These are phyloP conservation scores for Pipistrellus pygmaeus DNA, from an alignment of 2,797 vertebrate species.

Conservation along the genomic window DNA sequence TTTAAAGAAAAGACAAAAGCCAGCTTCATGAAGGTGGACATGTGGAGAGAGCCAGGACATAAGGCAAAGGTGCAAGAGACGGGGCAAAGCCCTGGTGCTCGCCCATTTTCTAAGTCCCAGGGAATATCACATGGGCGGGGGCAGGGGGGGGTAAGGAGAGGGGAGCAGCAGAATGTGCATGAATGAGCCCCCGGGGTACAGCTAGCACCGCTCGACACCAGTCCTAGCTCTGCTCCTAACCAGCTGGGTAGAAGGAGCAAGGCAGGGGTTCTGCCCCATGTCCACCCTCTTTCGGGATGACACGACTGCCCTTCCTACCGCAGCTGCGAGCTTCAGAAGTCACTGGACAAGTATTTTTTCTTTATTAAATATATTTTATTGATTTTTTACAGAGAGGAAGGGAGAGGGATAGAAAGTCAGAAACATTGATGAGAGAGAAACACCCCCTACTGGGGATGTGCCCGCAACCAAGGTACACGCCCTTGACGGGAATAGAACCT, in stretches of 20 bases:
- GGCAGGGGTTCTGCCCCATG: not conserved
- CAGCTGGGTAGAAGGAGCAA: accelerated
- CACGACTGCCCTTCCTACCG: not conserved
- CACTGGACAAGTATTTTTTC: not conserved
- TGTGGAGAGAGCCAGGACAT: not conserved
- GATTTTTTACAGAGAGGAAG: no score
- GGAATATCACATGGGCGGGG: not conserved
- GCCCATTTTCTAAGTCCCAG: not conserved
- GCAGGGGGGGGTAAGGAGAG: no score
- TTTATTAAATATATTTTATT: no score
- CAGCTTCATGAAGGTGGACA: not conserved
- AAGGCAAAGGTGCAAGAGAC: not conserved
- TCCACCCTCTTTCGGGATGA: not conserved
- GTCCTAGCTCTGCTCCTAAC: not conserved
- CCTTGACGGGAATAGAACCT: no score
- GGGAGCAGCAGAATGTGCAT: not conserved
- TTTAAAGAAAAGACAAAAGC: constrained; percentile 13
- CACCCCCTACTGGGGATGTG: no score
- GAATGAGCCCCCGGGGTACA: not conserved
- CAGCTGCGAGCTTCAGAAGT: not conserved
- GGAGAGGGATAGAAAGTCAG: no score
- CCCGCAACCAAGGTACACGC: no score
- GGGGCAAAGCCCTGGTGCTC: not conserved
- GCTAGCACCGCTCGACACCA: not conserved
- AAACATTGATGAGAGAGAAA: no score